Evolutionary conservation across 1,140 invertebrate species (phyloP), one percentile per base, ranked within the genome.

Genomic region (Bombus cullumanus): DNA sequence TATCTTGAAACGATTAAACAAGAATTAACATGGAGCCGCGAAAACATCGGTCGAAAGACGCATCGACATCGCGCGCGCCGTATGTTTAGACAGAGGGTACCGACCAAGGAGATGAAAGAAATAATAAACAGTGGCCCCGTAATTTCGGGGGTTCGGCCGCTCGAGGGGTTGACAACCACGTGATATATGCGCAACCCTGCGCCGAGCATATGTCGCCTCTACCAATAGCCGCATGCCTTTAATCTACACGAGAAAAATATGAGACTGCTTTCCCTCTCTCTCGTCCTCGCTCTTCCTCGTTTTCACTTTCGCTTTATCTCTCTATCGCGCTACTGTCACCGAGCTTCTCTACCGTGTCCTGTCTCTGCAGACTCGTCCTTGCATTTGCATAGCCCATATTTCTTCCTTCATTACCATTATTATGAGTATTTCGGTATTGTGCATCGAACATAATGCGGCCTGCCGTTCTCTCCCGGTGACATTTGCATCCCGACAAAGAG

Each of bases 391-490:
- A 80, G 79, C 71, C 91, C 92, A 93, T 94, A 94, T 94, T 94
- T 94, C 92, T 94, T 90, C 88, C 80, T 90, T 95, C 92, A 95
- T 95, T 94, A 94, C 90, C 91, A 93, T 94, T 93, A 93, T 94
- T 94, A 92, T 85, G 88, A 92, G 90, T 74, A 88, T 86, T 92
- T 92, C 74, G 88, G 92, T 79, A 92, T 93, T 93, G 93, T 91
- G 87, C 85, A 85, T 86, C 64, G 77, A 83, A 85, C 85, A 93
- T 92, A 93, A 94, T 92, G 90, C 86, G 75, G 79, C 75, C 72
- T 74, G 86, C 68, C 53, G 87, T 73, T 80, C 75, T 82, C 66
- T 87, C 73, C 77, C 81, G 81, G 92, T 93, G 91, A 93, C 93
- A 94, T 94, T 94, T 94, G 93, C 94, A 94, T 94, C 68, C 34